These are phyloP conservation scores for Spheniscus humboldti DNA, from an alignment of 2,797 vertebrate genomes.

Conservation along the genomic window DNA sequence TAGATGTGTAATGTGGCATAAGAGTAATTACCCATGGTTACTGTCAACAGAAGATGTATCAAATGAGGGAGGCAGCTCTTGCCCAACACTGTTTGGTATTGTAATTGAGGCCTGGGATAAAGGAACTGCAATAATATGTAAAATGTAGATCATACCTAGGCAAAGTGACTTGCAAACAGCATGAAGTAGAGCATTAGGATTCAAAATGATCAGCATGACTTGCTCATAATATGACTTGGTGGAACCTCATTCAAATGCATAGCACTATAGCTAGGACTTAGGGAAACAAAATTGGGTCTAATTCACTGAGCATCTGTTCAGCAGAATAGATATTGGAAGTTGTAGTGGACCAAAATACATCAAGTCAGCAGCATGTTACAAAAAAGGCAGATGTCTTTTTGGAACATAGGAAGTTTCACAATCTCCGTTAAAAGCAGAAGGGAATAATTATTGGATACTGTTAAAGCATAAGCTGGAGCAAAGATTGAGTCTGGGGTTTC, in stretches of 20 bases:
- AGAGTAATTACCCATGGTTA: neutral
- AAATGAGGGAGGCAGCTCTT: neutral
- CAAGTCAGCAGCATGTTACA: neutral
- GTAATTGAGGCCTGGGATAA: neutral
- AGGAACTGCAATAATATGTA: neutral
- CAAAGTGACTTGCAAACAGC: neutral
- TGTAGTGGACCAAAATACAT: neutral
- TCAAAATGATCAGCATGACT: neutral
- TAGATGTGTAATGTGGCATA: neutral
- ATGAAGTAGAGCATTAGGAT: neutral
- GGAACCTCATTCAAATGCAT: neutral
- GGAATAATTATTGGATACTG: neutral
- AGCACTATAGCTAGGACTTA: neutral
- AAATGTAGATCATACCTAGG: neutral
- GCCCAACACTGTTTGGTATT: neutral
- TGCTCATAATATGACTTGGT: neutral
- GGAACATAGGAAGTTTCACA: neutral
- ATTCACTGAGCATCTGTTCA: neutral
- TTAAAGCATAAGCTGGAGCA: neutral
- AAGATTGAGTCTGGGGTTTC: neutral
- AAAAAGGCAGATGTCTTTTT: constrained; percentile 16
- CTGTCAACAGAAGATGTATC: neutral
- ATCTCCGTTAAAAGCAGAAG: neutral
- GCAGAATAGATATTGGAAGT: neutral
- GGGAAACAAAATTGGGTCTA: neutral